Conservation (phyloP, 2,888 invertebrate species). For the Thereva nobilitata region DNA sequence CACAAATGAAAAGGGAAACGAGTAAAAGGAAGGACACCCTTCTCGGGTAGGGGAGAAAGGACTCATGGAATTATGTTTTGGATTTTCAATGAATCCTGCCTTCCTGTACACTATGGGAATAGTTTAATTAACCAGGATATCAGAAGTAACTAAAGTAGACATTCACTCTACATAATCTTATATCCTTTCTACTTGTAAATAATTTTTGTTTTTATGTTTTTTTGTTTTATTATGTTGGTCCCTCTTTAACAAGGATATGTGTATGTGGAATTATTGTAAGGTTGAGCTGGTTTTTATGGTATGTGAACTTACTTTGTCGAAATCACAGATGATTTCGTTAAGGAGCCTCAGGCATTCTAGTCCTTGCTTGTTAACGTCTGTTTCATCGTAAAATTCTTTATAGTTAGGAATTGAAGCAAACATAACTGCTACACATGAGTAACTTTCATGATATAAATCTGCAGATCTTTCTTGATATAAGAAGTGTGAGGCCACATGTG, state of each 20-base stretch:
- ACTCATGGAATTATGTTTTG: too few species aligned
- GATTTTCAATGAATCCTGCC: too few species aligned
- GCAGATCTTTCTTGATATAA: conserved; percentile 67
- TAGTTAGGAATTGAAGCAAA: conserved; percentile 98
- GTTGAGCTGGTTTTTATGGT: background rate
- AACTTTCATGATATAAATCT: conserved; percentile 93
- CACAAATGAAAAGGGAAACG: conserved; percentile 9
- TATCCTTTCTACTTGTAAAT: too few species aligned
- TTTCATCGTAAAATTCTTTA: conserved; percentile 95
- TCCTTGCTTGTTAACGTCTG: conserved; percentile 95
- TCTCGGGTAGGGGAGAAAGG: too few species aligned
- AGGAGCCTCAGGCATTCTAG: conserved; percentile 89
- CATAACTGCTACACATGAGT: conserved; percentile 94
- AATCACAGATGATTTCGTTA: conserved; percentile 98
- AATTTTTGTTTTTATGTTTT: too few species aligned
- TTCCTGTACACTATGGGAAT: too few species aligned
- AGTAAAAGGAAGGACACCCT: too few species aligned
- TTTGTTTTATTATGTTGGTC: too few species aligned
- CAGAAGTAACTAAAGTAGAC: too few species aligned
- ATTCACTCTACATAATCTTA: too few species aligned
- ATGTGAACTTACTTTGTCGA: conserved; percentile 77
- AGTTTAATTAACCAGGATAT: too few species aligned
- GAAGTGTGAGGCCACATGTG: conserved; percentile 94
- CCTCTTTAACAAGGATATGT: too few species aligned
- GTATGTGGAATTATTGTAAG: background rate